Evolutionary conservation across 1,140 invertebrate species (phyloP), one percentile per base, ranked within the genome.

Genomic region (Musca vetustissima): DNA sequence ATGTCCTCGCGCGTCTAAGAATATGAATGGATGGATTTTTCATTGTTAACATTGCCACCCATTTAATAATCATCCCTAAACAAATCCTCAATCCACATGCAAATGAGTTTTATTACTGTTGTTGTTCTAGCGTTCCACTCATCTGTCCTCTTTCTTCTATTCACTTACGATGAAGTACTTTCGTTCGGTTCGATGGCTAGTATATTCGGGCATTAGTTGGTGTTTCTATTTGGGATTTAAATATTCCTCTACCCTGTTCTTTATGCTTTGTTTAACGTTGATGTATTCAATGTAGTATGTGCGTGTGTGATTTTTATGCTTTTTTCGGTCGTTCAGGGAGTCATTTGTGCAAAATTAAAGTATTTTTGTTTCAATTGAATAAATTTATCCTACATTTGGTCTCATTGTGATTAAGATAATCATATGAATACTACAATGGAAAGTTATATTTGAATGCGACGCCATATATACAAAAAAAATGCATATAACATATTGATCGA

Each of bases 11-110:
- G 36, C n/a, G 8, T 21, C 17, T 53, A 11, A 1, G 48, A 21
- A 36, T 4, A 13, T 28, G 22, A 15, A 25, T 52, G n/a, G 19
- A 28, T 43, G n/a, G n/a, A 52, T 55, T 14, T 50, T 61, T 59
- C 28, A 61, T 53, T 43, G 53, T 48, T n/a, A 80, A 80, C 78
- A 80, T 43, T 77, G 78, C 78, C 78, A 80, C 78, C 78, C 78
- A 80, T 80, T 80, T 80, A 80, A 80, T 80, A 80, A 80, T 78
- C 78, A 80, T 78, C 78, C 78, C 77, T 76, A 70, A 76, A 73
- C 71, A 68, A 68, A 50, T 47, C 36, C 19, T 59, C 53, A 69
- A 67, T 69, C 67, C 77, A 76, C 75, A 80, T 80, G 78, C 76
- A 80, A 80, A 80, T 80, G 75, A 75, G 76, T 78, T 78, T 61